Percentiles rank a stretch among this genome's conserved stretches.
phyloP scores from a whole-genome alignment of 30 jellyfish, hydroid and myxozoan species.

The Hydractinia echinata region DNA sequence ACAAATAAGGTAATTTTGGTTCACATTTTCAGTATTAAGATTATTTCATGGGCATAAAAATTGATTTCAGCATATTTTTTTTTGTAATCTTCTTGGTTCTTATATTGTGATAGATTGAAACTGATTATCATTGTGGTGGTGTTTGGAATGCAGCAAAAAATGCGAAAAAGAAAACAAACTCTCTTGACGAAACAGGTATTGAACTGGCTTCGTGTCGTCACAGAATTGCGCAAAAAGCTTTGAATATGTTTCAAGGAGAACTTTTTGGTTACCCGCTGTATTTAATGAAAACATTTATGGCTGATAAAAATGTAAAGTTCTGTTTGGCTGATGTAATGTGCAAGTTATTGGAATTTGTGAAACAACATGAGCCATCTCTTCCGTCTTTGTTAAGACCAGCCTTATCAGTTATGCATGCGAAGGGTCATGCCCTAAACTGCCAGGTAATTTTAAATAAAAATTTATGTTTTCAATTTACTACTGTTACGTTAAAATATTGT shows the following conservation, averaged over 20 bases:
- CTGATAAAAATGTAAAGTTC: constrained; percentile 20
- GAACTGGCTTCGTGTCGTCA: constrained; percentile 38
- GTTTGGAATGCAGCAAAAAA: constrained; percentile 42
- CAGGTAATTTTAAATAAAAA: constrained; percentile 14
- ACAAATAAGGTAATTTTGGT: neutral
- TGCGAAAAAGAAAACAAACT: constrained; percentile 1
- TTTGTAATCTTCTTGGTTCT: no score
- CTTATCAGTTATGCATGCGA: constrained; percentile 19
- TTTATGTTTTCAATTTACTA: neutral
- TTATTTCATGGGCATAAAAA: neutral
- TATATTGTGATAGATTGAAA: neutral
- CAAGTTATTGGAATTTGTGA: constrained; percentile 24
- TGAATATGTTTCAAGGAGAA: constrained; percentile 37
- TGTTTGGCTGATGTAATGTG: constrained; percentile 39
- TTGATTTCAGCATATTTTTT: neutral
- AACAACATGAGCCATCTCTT: constrained; percentile 2
- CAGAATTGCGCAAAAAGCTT: constrained; percentile 32
- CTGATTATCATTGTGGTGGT: constrained; percentile 31
- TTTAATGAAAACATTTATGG: constrained; percentile 21
- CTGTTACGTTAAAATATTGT: neutral
- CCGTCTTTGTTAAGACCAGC: constrained; percentile 18
- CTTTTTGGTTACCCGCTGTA: constrained; percentile 38
- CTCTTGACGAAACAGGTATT: constrained; percentile 38
- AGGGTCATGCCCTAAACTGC: constrained; percentile 20
- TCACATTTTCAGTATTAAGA: neutral